Evolutionary conservation across 2,797 vertebrate species (phyloP).

Genomic region (Podargus strigoides): DNA sequence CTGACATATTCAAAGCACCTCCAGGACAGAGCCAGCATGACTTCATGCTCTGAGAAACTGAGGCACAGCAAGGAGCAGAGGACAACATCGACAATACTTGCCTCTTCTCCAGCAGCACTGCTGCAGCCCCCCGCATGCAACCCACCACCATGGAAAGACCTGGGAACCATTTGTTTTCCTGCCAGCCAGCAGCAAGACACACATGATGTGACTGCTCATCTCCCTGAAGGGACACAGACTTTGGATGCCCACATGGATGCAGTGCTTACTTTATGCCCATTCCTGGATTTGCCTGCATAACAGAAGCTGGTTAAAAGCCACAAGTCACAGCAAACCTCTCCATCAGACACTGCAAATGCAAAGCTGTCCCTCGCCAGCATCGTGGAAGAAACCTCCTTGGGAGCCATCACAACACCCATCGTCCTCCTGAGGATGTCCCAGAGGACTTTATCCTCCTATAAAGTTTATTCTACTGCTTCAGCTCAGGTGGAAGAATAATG

Average conservation of each 20-base stretch:
- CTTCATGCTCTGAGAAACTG: background rate
- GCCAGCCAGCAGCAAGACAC: background rate
- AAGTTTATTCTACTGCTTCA: slow-evolving; percentile 69
- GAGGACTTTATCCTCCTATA: slow-evolving; percentile 64
- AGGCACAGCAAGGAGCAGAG: background rate
- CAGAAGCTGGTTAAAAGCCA: background rate
- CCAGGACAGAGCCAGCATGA: background rate
- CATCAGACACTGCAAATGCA: background rate
- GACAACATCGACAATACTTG: fast-evolving
- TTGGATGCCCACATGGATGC: fast-evolving
- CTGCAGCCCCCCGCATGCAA: fast-evolving
- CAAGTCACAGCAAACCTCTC: background rate
- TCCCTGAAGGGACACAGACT: background rate
- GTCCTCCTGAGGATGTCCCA: slow-evolving; percentile 1
- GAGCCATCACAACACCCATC: background rate
- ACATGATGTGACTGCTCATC: fast-evolving
- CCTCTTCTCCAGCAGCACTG: background rate
- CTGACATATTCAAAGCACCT: background rate
- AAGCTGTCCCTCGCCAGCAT: background rate
- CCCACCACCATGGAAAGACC: fast-evolving
- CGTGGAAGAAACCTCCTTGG: background rate
- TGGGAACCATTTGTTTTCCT: background rate
- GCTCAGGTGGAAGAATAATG: slow-evolving; percentile 46
- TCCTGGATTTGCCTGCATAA: background rate
- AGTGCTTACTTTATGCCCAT: background rate